Evolutionary conservation across 2,888 invertebrate species (phyloP), one percentile per base, ranked within the genome.

Genomic region (Palloptera scutellata): DNA sequence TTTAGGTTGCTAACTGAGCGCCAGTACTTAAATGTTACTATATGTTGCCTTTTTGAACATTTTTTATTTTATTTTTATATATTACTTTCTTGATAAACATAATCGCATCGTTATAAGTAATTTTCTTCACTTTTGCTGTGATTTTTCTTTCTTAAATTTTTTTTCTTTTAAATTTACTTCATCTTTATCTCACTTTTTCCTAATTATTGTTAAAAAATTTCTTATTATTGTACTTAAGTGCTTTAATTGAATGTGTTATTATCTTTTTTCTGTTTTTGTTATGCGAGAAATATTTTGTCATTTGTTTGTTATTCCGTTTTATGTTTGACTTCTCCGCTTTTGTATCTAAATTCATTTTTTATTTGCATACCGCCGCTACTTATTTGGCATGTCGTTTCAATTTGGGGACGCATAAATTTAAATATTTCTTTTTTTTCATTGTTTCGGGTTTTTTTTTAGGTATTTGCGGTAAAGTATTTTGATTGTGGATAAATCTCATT

Each of bases 21-120:
- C 61, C 61, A 60, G 17, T 17, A 41, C 41, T 42, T 12, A 61
- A 30, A 8, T 41, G 40, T 17, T n/a, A n/a, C n/a, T n/a, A n/a
- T n/a, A 12, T 41, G 61, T 8, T 53, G 41, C 53, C 40, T 30
- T 30, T 30, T 40, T 17, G 42, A n/a, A n/a, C n/a, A n/a, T n/a
- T 30, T 30, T 30, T 30, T 4, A 30, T 30, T 30, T 30, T 4
- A 30, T 19, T 15, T 52, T 10, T 61, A 52, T 52, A 41, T 42
- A 17, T 59, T 41, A 19, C 9, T 59, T 61, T 42, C 61, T 61
- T 61, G 51, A 61, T 61, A 51, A 53, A 52, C 61, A 61, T 61
- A 61, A 61, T 61, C 53, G 42, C 61, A 53, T 61, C 61, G 52
- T 61, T 51, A 61, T 52, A n/a, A n/a, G n/a, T n/a, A 61, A 61